Evolutionary conservation across 2,888 invertebrate genomes (phyloP), one percentile per base, ranked within the genome.

Genomic region (Nesidiocoris tenuis): DNA sequence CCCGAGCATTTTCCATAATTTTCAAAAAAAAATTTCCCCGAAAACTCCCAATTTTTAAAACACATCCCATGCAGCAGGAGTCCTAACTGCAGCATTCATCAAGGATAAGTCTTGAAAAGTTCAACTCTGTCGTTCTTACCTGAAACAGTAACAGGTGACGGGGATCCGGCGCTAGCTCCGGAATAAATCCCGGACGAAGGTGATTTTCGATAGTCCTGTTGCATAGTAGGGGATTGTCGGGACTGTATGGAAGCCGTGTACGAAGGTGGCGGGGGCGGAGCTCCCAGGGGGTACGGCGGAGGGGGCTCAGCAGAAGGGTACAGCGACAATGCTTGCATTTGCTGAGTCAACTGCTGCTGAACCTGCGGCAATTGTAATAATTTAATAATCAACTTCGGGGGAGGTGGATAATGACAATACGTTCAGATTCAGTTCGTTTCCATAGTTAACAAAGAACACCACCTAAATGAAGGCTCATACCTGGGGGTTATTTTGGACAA

Each of bases 241-340:
- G 90, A 93, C 83, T 94, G 94, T 86, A 94, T 91, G 2, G 93
- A 92, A 1, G 91, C 91, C 18, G 92, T 90, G 83, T 94, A 95
- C 22, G 93, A 92, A 3, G 94, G 94, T 1, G 91, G 91, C n/a
- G 91, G 91, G 16, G 90, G 91, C 16, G 90, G 88, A 16, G 88
- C 87, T 12, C 87, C 83, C 12, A 87, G 84, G 18, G 85, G 85
- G 7, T 86, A 83, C 1, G 86, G 84, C 5, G 90, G 90, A 23
- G 90, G 91, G 54, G 90, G 91, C 17, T 90, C 89, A 81, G 90
- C 90, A 23, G 86, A 82, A 16, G 82, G 90, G 83, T 92, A 93
- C 80, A 94, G 87, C 82, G 88, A 91, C 78, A 95, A 86, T 22
- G 93, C 93, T 84, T 95, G 95, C 85, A 95, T 92, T 83, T 95